Evolutionary conservation across 2,888 invertebrate genomes (phyloP).

Genomic region (Lasius platythorax): DNA sequence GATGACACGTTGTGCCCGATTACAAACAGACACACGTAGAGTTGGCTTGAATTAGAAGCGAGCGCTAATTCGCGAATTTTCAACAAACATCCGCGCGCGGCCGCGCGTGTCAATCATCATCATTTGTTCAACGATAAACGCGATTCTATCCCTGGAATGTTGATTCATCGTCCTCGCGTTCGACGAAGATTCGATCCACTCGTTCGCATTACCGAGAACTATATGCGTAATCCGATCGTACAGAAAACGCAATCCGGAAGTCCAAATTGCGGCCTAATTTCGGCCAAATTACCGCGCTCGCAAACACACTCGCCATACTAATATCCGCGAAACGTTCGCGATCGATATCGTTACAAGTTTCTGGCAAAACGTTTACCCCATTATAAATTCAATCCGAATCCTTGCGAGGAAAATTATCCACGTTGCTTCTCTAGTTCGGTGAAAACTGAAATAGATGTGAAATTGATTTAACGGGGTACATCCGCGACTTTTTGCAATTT

Average conservation of each 20-base stretch:
- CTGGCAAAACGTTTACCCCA: background rate
- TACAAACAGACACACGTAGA: slow-evolving; percentile 17
- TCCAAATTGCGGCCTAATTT: slow-evolving; percentile 38
- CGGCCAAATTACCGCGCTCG: slow-evolving; percentile 11
- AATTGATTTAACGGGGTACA: slow-evolving; percentile 12
- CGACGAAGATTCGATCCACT: slow-evolving; percentile 31
- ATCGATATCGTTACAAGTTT: slow-evolving; percentile 12
- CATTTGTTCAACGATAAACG: slow-evolving; percentile 40
- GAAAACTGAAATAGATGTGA: background rate
- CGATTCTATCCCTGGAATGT: slow-evolving; percentile 16
- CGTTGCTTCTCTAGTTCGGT: background rate
- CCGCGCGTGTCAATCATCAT: slow-evolving; percentile 49
- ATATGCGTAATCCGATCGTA: background rate
- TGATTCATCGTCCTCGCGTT: slow-evolving; percentile 28
- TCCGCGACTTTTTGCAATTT: background rate
- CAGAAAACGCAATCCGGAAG: background rate
- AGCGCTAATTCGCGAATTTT: slow-evolving; percentile 42
- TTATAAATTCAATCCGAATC: background rate
- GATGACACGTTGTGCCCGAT: slow-evolving; percentile 23
- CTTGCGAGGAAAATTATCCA: background rate
- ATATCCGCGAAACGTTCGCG: background rate
- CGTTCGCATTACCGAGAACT: background rate
- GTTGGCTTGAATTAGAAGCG: slow-evolving; percentile 18
- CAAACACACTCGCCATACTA: background rate
- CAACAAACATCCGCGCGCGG: slow-evolving; percentile 31